A percentile compares a stretch with the other conserved stretches of the same genome.
These are phyloP conservation scores for Dasypogon diadema DNA, from an alignment of 2,888 invertebrate species.

Conservation along the genomic window DNA sequence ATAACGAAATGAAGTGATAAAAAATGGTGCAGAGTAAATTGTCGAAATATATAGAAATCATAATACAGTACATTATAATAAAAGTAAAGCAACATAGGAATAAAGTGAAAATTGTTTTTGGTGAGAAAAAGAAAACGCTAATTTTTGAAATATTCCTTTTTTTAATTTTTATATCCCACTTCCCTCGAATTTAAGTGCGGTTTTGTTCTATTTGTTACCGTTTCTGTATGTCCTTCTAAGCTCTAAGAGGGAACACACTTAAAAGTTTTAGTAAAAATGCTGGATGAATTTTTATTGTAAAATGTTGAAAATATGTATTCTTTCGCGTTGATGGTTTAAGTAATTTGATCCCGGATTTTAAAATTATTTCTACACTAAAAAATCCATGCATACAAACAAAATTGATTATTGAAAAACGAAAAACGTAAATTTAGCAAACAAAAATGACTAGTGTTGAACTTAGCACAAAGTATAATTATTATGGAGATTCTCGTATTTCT, in stretches of 20 bases:
- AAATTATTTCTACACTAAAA: constrained; percentile 13
- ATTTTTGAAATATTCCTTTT: constrained; percentile 15
- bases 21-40: constrained; percentile 30
- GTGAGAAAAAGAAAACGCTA: not conserved
- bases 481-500: constrained; percentile 20
- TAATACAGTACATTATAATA: constrained; percentile 9
- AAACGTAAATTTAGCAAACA: constrained; percentile 22
- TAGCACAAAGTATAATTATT: constrained; percentile 2
- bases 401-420: not conserved
- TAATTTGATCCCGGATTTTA: constrained; percentile 5
- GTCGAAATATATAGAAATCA: constrained; percentile 13
- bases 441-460: constrained; percentile 13
- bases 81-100: constrained; percentile 7
- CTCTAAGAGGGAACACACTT: too few relatives aligned
- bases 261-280: not conserved
- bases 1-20: constrained; percentile 15
- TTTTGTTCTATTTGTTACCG: not conserved
- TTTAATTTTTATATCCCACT: not conserved
- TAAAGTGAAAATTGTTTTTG: not conserved
- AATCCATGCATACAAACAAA: constrained; percentile 35
- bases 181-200: constrained; percentile 10
- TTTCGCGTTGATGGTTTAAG: constrained; percentile 1
- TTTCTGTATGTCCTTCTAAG: not conserved
- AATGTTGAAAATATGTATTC: constrained; percentile 3
- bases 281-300: constrained; percentile 12